Conservation (phyloP, 2,113 vertebrate species). For the Rhabdornis inornatus region DNA sequence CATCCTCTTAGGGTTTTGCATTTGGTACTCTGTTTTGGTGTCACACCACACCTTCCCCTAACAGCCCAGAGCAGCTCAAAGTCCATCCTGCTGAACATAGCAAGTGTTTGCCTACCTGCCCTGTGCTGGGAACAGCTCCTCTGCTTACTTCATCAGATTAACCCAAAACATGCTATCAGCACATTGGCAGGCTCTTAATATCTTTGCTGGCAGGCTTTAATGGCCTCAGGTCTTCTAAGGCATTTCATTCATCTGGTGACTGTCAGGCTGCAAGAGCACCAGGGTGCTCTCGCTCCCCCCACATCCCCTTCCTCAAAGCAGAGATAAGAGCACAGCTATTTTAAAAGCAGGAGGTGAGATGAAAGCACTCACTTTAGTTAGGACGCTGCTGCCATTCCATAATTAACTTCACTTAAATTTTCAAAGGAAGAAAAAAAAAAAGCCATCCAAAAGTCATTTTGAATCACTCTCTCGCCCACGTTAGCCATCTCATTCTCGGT, state of each 20-base stretch:
- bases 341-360: conserved; percentile 52
- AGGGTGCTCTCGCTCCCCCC: not conserved
- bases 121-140: not conserved
- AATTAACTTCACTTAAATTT: conserved; percentile 60
- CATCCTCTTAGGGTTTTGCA: not conserved
- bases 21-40: not conserved
- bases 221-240: not conserved
- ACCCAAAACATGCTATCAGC: not conserved
- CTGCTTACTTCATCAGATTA: not conserved
- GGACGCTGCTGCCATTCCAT: not conserved
- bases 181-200: not conserved
- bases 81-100: not conserved
- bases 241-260: not conserved
- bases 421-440: conserved; percentile 5
- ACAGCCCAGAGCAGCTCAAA: not conserved
- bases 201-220: not conserved
- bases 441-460: not conserved
- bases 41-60: not conserved
- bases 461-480: not conserved
- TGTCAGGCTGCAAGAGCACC: not conserved
- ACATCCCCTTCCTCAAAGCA: not conserved
- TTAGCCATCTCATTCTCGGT: not conserved
- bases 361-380: conserved; percentile 19
- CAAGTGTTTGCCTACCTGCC: not conserved
- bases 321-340: conserved; percentile 30